phyloP scores from a whole-genome alignment of 2,113 vertebrate species.

The Forbesichthys agassizii region DNA sequence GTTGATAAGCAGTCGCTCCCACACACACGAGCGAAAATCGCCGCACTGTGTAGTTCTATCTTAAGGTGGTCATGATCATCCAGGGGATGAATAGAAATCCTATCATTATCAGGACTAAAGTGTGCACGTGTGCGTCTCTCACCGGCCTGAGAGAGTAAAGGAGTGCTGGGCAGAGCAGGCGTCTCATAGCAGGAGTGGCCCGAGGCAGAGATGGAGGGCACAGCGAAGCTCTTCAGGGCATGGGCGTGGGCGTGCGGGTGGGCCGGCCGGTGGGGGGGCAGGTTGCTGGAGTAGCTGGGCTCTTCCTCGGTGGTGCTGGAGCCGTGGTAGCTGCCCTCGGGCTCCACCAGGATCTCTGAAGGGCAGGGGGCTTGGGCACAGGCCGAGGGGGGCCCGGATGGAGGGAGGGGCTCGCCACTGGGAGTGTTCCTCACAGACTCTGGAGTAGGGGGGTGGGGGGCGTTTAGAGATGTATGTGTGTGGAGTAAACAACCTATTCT shows the following conservation, averaged over 20 bases:
- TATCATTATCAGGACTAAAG: too few relatives aligned
- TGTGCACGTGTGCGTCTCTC: slow-evolving; percentile 8
- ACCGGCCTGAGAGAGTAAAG: slow-evolving; percentile 92
- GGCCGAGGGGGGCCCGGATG: slow-evolving; percentile 39
- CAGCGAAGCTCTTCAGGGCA: slow-evolving; percentile 94
- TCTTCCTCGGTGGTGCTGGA: slow-evolving; percentile 88
- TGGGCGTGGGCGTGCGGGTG: slow-evolving; percentile 89
- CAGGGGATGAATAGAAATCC: too few relatives aligned
- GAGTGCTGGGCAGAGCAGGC: slow-evolving; percentile 87
- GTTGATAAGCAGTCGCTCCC: too few relatives aligned
- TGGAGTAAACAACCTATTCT: too few relatives aligned
- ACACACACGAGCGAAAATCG: too few relatives aligned
- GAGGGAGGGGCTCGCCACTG: slow-evolving; percentile 88
- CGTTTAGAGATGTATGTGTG: neutral
- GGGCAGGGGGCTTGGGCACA: slow-evolving; percentile 82
- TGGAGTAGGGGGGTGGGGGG: slow-evolving; percentile 53
- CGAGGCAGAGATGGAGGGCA: slow-evolving; percentile 81
- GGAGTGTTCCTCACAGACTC: slow-evolving; percentile 93
- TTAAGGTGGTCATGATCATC: too few relatives aligned
- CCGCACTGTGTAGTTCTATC: too few relatives aligned
- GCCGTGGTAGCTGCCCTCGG: slow-evolving; percentile 87
- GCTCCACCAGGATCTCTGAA: slow-evolving; percentile 83
- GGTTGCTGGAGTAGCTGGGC: slow-evolving; percentile 78
- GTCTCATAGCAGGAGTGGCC: slow-evolving; percentile 80
- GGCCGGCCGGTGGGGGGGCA: slow-evolving; percentile 83